Conservation (phyloP, 1,140 invertebrate genomes). For the Macrosteles quadrilineatus region DNA sequence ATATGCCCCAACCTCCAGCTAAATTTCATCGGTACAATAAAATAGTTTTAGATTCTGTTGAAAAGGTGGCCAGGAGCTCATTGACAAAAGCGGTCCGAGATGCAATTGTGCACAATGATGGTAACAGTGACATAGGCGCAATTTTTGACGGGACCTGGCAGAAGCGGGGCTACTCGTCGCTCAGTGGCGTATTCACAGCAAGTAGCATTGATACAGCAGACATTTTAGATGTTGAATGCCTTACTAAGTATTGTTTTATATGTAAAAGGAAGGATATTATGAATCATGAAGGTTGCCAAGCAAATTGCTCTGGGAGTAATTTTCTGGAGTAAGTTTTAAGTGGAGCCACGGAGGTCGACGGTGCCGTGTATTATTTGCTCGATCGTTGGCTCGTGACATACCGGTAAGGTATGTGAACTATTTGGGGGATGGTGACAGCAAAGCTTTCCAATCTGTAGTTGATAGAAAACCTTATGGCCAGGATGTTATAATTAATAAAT, state of each 20-base stretch:
- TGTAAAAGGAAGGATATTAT: not conserved
- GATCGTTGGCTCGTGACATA: not conserved
- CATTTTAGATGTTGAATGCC: constrained; percentile 12
- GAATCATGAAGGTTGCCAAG: not conserved
- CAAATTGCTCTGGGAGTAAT: not conserved
- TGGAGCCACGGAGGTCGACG: constrained; percentile 25
- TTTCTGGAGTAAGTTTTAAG: constrained; percentile 13
- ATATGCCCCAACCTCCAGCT: not conserved
- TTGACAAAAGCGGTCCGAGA: not conserved
- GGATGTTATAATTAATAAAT: not conserved
- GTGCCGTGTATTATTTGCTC: constrained; percentile 3
- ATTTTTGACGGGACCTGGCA: constrained; percentile 33
- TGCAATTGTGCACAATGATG: not conserved
- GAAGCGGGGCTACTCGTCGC: constrained; percentile 29
- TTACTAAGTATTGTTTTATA: constrained; percentile 27
- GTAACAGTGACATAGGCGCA: not conserved
- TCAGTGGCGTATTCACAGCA: constrained; percentile 11
- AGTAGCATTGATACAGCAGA: constrained; percentile 33
- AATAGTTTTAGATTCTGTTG: not conserved
- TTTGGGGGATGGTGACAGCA: constrained; percentile 9
- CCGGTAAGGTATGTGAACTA: not conserved
- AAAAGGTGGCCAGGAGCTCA: not conserved
- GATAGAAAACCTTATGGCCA: not conserved
- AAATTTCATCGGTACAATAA: not conserved
- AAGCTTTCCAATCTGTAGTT: not conserved